These are phyloP conservation scores for Glomeris maerens DNA, from an alignment of 1,140 invertebrate species.

Conservation along the genomic window DNA sequence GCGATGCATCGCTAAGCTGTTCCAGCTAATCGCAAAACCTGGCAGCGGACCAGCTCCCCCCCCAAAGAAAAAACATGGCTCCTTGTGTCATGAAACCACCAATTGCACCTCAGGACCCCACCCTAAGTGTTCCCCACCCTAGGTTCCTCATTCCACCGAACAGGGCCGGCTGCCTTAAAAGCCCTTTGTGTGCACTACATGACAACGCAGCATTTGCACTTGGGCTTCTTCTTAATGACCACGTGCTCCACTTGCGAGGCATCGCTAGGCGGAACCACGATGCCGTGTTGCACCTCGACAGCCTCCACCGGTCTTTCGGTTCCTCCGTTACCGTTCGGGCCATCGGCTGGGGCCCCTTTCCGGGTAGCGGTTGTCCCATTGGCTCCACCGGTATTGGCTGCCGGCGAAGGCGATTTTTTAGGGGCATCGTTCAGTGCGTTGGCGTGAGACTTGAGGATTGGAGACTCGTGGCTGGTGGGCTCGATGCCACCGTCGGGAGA, in stretches of 20 bases:
- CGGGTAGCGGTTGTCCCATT: constrained; percentile 27
- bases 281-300: constrained; percentile 58
- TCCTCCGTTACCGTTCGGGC: not conserved
- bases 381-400: constrained; percentile 21
- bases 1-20: no score
- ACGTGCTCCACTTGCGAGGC: constrained; percentile 67
- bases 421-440: constrained; percentile 2
- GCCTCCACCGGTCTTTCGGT: constrained; percentile 30
- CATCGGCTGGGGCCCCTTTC: constrained; percentile 19
- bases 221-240: constrained; percentile 74
- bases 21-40: no score
- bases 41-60: no score
- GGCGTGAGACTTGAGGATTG: constrained; percentile 1
- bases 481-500: constrained; percentile 2
- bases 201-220: constrained; percentile 75
- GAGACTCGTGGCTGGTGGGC: constrained; percentile 5
- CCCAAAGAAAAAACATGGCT: no score
- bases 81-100: no score
- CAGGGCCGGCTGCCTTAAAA: no score
- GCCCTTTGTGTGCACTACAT: no score
- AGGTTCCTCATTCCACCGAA: no score
- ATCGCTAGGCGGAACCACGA: constrained; percentile 50
- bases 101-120: no score
- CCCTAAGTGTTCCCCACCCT: no score
- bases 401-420: not conserved